Percentiles rank a stretch among this genome's conserved stretches.
These are phyloP conservation scores for Aporophyla lueneburgensis DNA, from an alignment of 2,888 invertebrate genomes.

Conservation along the genomic window DNA sequence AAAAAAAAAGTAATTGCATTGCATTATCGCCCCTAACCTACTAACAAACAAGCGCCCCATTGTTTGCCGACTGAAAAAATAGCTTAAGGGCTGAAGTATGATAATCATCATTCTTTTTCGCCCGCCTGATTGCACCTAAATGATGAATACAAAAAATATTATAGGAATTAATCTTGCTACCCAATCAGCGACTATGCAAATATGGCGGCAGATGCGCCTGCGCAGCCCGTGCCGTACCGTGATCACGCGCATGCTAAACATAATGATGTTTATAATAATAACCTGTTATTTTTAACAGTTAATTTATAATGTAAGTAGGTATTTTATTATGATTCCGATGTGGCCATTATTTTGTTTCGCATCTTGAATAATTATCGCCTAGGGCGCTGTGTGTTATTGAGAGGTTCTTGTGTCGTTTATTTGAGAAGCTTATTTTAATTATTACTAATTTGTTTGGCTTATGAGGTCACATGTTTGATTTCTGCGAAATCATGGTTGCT, in stretches of 20 bases:
- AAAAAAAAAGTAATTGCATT: constrained; percentile 89
- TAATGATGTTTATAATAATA: constrained; percentile 74
- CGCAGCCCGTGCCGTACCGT: constrained; percentile 81
- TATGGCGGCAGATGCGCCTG: constrained; percentile 84
- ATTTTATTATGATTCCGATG: constrained; percentile 64
- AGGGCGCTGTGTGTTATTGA: constrained; percentile 61
- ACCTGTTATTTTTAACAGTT: constrained; percentile 78
- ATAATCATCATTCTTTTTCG: constrained; percentile 88
- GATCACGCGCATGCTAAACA: constrained; percentile 63
- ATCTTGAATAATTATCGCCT: constrained; percentile 69
- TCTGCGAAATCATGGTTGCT: constrained; percentile 30
- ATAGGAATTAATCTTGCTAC: constrained; percentile 88
- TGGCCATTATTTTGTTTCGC: constrained; percentile 64
- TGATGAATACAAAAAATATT: constrained; percentile 90
- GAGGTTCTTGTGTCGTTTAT: constrained; percentile 61
- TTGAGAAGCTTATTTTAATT: constrained; percentile 68
- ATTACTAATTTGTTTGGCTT: constrained; percentile 66
- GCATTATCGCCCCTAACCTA: constrained; percentile 90
- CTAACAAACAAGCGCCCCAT: constrained; percentile 90
- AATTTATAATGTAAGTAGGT: constrained; percentile 66
- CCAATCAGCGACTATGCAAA: constrained; percentile 89
- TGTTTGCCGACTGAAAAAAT: constrained; percentile 89
- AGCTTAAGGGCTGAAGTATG: constrained; percentile 90
- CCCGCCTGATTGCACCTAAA: constrained; percentile 89
- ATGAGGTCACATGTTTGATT: constrained; percentile 44